Base-by-base conservation (phyloP, 1,140 invertebrate genomes). In the Drosophila suzukii region DNA sequence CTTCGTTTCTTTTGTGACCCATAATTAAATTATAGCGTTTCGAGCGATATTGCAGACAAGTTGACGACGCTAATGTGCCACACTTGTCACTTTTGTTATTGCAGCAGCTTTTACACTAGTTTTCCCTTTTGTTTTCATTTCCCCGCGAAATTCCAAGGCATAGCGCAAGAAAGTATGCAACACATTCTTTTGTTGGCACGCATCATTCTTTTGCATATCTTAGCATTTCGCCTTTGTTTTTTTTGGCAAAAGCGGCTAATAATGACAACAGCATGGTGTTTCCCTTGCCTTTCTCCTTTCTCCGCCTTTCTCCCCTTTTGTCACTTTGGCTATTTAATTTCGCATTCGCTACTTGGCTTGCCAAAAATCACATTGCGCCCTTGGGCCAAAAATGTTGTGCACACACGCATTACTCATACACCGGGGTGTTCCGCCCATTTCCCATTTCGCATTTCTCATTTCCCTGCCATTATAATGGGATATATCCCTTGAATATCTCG, bases 101-200 rank as follows among this genome's bases (percentile, higher is more conserved):
- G 55, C 47, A 62, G 15, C 38, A 39, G 46, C 54, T 59, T 44
- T 38, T 44, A 17, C 39, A 58, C 51, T 41, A 56, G 17, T 15
- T 70, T 49, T 74, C 30, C n/a, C 13, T 32, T 13, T 54, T 55
- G 30, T 77, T 44, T 71, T 55, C 55, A 39, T 34, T 34, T 34
- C 20, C 32, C 32, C 57, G 55, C 12, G 20, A 20, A 65, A 77
- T 77, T 73, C 74, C 62, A 57, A 63, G 34, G 66, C 36, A 30
- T 41, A 62, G 59, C 75, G 46, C 82, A 56, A 46, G 46, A 57
- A 81, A 86, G 82, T 85, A 85, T 85, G 82, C 82, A 81, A 85
- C 75, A 86, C 68, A 85, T 86, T 86, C 73, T 47, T 44, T 34
- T 30, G 27, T 72, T 68, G 67, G 70, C 66, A 56, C 70, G 70